Base-by-base conservation (phyloP, 2,113 vertebrate species). In the Pygoscelis adeliae region DNA sequence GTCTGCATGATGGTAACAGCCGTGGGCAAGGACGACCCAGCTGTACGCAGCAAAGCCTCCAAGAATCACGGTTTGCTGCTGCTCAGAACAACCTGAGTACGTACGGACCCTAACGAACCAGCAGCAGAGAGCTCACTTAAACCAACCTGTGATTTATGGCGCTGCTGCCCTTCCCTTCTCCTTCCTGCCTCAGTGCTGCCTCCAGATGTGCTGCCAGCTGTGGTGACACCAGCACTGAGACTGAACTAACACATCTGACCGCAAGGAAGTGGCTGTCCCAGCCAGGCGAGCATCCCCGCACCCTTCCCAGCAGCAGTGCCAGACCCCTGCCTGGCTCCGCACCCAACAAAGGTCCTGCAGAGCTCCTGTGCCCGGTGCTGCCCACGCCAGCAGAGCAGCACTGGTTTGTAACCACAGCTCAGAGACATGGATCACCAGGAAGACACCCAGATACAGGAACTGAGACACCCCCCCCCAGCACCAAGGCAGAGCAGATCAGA, bases 181-280 rank as follows among this genome's bases (percentile, higher is more conserved):
- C 42, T 12, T 52, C 74, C 74, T 15, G 34, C 76, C 74, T 55
- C 53, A 4, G 44, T 4, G 59, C 67, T 47, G 79, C 91, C 70
- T 73, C 87, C 95, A 95, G 87, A 84, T 89, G 91, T 93, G 93
- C 84, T 21, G 69, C 94, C 93, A 95, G 94, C 90, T 91, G 90
- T 38, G 65, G 59, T 4, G 15, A 7, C 46, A 38, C 59, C 63
- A 36, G 66, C 83, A 4, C 83, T 0, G 8, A 15, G 38, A 8
- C 50, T 1, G 58, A 58, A 7, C 30, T 1, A 18, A 13, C 17
- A 2, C 66, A 19, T 3, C 29, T 17, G 20, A 38, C 13, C 1
- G 0, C 59, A 1, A 1, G 27, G 26, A 67, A 7, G 14, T 0
- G 52, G 27, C 76, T 34, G 53, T 52, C 17, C 55, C 82, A 36